Base-by-base conservation (phyloP, 1,140 invertebrate genomes). In the Zaprionus inermis region DNA sequence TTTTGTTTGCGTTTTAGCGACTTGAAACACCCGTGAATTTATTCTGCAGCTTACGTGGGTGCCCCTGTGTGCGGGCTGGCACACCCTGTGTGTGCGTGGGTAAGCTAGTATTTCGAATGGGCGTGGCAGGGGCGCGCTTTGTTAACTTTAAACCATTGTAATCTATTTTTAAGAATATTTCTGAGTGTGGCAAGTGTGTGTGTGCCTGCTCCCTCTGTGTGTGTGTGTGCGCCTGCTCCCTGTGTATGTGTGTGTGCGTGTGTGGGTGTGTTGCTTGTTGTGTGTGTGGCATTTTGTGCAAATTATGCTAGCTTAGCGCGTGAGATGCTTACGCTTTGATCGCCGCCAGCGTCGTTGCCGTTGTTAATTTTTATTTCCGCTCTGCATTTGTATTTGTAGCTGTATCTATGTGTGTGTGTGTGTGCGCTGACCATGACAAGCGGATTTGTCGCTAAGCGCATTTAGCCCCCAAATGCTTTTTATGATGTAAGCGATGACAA, bases 71-170 rank as follows among this genome's bases (percentile, higher is more conserved):
- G 65, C 22, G 20, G 56, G 38, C n/a, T 44, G 60, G 41, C 55
- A n/a, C 51, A 52, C 66, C 41, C 16, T 30, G 38, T 14, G 22
- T 22, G 18, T 49, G 30, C 3, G 16, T 30, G 7, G 22, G 54
- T 52, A 20, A 58, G 34, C 32, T 60, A 41, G 56, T 22, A 41
- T 38, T 54, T 56, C 32, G 56, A n/a, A n/a, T 20, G 9, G 38
- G 28, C 55, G 55, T 32, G 36, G 67, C 65, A 34, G 58, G 44
- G 68, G 22, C 22, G 69, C 70, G 69, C 74, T 78, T 84, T 85
- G 81, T 86, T 82, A 82, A 86, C 83, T 81, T 86, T 86, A 82
- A 76, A 76, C 82, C 79, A 81, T 86, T 86, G 82, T 79, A 85
- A 85, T 85, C 82, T 85, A 86, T 85, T 85, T 85, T 81, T 81